These are phyloP conservation scores for Aplochiton taeniatus DNA, from an alignment of 2,797 vertebrate species.

Conservation along the genomic window DNA sequence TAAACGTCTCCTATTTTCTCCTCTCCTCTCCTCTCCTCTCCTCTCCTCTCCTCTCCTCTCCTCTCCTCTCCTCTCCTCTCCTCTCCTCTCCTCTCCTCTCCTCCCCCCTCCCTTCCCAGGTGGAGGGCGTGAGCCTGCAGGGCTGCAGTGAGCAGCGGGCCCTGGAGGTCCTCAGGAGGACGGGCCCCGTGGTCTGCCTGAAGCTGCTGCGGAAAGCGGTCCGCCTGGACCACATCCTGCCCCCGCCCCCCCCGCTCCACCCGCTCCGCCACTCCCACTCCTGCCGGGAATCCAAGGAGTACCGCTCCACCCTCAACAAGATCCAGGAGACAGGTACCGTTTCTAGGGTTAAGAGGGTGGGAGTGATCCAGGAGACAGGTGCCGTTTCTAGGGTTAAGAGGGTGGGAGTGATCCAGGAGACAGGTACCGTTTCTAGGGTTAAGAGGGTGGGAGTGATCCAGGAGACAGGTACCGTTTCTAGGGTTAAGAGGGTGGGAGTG, in stretches of 20 bases:
- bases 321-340: constrained; percentile 68
- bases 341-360: not conserved
- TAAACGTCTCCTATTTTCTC: not conserved
- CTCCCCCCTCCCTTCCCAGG: constrained; percentile 65
- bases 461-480: too few species aligned
- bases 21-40: not conserved
- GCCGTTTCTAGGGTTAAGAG: not conserved
- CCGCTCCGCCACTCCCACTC: constrained; percentile 58
- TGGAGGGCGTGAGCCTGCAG: constrained; percentile 89
- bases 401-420: constrained; percentile 35
- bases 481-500: too few species aligned
- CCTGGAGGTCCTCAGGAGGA: constrained; percentile 85
- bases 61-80: not conserved
- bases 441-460: too few species aligned
- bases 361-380: constrained; percentile 68
- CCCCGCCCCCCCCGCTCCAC: constrained; percentile 55
- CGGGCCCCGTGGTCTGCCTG: constrained; percentile 82
- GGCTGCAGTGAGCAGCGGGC: constrained; percentile 91
- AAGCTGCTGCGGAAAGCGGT: constrained; percentile 78
- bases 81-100: not conserved
- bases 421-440: constrained; percentile 49
- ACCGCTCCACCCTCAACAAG: constrained; percentile 60
- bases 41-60: not conserved
- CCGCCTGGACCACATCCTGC: constrained; percentile 67
- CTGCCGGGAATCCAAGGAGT: constrained; percentile 62